Conservation (phyloP, 2,888 invertebrate species). For the Rugalucina vietnamica region DNA sequence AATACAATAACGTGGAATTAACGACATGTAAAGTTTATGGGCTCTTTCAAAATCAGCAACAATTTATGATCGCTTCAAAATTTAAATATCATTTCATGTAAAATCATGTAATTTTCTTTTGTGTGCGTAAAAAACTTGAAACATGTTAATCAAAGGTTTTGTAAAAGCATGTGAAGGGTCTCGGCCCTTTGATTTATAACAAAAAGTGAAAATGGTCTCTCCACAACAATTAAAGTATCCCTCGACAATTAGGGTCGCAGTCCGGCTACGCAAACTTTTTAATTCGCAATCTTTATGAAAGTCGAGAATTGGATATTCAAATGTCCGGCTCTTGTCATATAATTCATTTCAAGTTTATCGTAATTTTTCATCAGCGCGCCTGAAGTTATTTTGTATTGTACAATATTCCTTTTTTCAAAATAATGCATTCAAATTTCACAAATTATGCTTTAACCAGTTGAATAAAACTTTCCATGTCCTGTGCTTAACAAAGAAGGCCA, state of each 20-base stretch:
- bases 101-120: conserved; percentile 10
- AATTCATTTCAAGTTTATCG: conserved; percentile 16
- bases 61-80: background rate
- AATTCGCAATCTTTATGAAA: background rate
- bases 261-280: background rate
- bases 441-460: conserved; percentile 1
- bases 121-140: background rate
- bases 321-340: background rate
- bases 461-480: conserved; percentile 8
- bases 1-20: conserved; percentile 9
- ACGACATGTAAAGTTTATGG: conserved; percentile 11
- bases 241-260: background rate
- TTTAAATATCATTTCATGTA: conserved; percentile 5
- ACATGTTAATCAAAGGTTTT: background rate
- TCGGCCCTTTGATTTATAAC: background rate
- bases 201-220: background rate
- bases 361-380: background rate
- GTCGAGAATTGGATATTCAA: background rate
- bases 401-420: conserved; percentile 6
- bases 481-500: background rate
- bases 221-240: background rate
- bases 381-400: conserved; percentile 9
- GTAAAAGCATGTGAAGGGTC: background rate
- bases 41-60: background rate
- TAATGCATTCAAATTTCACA: conserved; percentile 8